A percentile compares a stretch with the other conserved stretches of the same genome.
phyloP scores from a whole-genome alignment of 2,113 vertebrate species.

The Crotophaga sulcirostris region DNA sequence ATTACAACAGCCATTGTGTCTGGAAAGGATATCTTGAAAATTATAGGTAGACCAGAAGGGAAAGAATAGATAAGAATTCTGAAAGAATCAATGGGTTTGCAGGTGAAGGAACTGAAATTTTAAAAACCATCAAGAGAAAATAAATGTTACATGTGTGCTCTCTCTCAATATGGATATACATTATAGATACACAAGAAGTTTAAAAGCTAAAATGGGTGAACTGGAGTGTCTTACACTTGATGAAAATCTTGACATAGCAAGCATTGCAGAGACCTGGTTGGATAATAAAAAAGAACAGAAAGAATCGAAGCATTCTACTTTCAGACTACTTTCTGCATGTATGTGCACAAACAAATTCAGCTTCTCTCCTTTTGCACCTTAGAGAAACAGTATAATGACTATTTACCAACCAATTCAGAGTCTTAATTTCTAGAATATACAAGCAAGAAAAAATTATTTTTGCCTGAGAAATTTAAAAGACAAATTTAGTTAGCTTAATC shows the following conservation, averaged over 20 bases:
- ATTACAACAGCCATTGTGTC: neutral
- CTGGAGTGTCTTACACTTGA: neutral
- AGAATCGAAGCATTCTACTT: neutral
- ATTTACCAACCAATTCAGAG: neutral
- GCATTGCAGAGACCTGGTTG: neutral
- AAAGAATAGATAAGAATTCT: neutral
- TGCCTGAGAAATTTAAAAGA: neutral
- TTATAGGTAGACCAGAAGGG: neutral
- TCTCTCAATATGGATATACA: neutral
- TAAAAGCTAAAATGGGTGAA: neutral
- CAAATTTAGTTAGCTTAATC: neutral
- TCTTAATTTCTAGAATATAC: neutral
- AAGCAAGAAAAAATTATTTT: neutral
- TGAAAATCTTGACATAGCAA: neutral
- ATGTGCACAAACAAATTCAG: neutral
- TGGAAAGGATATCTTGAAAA: neutral
- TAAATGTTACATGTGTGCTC: neutral
- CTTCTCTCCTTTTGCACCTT: neutral
- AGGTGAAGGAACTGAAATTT: neutral
- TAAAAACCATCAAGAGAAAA: neutral
- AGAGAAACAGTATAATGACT: neutral
- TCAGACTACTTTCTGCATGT: neutral
- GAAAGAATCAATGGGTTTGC: neutral
- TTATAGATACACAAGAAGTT: neutral
- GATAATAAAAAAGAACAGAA: neutral